Conservation (phyloP, 2,797 vertebrate species). For the Hipposideros larvatus region DNA sequence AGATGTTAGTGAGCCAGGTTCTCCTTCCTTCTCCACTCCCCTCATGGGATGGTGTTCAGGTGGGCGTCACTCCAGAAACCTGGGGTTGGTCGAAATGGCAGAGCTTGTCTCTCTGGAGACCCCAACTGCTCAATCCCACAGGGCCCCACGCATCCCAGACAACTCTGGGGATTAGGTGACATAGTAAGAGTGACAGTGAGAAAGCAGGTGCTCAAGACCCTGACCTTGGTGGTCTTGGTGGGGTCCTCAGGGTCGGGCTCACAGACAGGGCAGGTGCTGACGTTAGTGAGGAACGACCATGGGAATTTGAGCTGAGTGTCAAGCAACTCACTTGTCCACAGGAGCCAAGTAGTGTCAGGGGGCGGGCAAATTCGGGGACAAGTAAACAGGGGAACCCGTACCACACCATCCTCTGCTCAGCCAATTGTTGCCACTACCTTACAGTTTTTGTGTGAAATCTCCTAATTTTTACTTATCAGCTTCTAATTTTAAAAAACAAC, state of each 20-base stretch:
- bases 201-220: background rate
- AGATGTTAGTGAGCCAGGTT: background rate
- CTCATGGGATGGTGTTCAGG: background rate
- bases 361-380: background rate
- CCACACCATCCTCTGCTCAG: background rate
- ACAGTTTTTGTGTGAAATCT: constrained; percentile 62
- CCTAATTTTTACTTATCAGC: constrained; percentile 57
- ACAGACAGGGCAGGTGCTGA: background rate
- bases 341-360: background rate
- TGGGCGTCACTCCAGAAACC: background rate
- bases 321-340: background rate
- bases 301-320: background rate
- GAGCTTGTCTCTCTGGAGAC: background rate
- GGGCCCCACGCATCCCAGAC: background rate
- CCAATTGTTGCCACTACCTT: background rate
- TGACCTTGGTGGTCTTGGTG: background rate
- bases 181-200: background rate
- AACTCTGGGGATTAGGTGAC: background rate
- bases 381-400: background rate
- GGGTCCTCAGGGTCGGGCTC: background rate
- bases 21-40: background rate
- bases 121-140: background rate
- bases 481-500: background rate
- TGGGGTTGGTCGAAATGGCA: background rate
- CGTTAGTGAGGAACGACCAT: background rate